Evolutionary conservation across 2,888 invertebrate genomes (phyloP).

Genomic region (Plutella xylostella): DNA sequence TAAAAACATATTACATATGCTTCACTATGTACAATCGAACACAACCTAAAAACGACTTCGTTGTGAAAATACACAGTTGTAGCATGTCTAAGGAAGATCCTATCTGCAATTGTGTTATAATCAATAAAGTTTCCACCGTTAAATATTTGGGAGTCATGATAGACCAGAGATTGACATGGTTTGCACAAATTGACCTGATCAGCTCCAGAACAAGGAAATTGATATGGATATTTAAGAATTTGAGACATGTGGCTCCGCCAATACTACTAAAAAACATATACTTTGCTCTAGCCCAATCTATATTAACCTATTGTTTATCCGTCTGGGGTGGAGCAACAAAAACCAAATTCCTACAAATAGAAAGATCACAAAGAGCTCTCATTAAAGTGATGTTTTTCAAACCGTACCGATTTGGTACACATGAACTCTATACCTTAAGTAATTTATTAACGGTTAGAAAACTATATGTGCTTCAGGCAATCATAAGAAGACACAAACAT

Average conservation of each 20-base stretch:
- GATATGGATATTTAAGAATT: slow-evolving; percentile 4
- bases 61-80: slow-evolving; percentile 4
- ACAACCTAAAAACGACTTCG: no score
- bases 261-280: slow-evolving; percentile 12
- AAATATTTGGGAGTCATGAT: slow-evolving; percentile 9
- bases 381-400: slow-evolving; percentile 13
- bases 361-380: slow-evolving; percentile 13
- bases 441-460: no score
- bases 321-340: slow-evolving; percentile 16
- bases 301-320: slow-evolving; percentile 11
- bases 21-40: no score
- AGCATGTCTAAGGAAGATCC: neutral
- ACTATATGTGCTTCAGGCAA: no score
- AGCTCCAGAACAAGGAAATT: slow-evolving; percentile 3
- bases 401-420: no score
- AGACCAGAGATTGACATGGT: neutral
- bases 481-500: no score
- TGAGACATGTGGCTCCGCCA: slow-evolving; percentile 2
- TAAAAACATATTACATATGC: no score
- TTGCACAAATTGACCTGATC: neutral
- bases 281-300: slow-evolving; percentile 8
- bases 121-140: neutral
- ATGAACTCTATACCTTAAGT: no score
- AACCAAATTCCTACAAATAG: slow-evolving; percentile 8
- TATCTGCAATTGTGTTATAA: neutral